Base-by-base conservation (phyloP, 1,140 invertebrate genomes). In the Brachionus manjavacas region DNA sequence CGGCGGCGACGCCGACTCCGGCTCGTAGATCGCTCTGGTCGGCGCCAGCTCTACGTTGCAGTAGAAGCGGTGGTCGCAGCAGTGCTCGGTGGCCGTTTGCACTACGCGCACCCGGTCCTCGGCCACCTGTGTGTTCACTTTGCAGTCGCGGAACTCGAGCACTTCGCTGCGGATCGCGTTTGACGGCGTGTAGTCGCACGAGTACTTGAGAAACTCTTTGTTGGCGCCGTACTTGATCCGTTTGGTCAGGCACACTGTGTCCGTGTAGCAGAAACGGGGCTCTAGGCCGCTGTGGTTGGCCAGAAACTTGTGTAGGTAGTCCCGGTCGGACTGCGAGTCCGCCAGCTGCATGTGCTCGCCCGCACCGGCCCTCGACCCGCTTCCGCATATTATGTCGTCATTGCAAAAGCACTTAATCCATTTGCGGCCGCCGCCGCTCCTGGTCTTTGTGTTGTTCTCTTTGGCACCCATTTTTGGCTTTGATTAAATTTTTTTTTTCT, bases 91-190 rank as follows among this genome's bases (percentile, higher is more conserved):
- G 4, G 49, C 3, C 4, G 41, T 64, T 9, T 14, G 39, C 3
- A 81, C 6, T 14, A 68, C 79, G 8, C 35, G n/a, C 3, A 64
- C 2, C 14, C 14, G 16, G 23, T 68, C 64, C 12, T 60, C 35
- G 8, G 12, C 14, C 3, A 55, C 43, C 16, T 25, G 0, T 12
- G 52, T 68, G 12, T 81, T 60, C 11, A 81, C 43, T 64, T 64
- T 60, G 35, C 79, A 81, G 31, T 64, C 64, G n/a, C 52, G 28
- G 52, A 81, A 81, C n/a, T 60, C 79, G 52, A 81, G 55, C 25
- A 68, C 79, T 16, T 76, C 25, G 31, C 12, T 35, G 39, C 43
- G 39, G 25, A 76, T 49, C 4, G 41, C 23, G 16, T 81, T 81
- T 4, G 25, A 20, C 8, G 25, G 9, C 39, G 79, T 64, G 25